These are phyloP conservation scores for Panagrolaimus sp. DNA, from an alignment of 1,140 invertebrate species.

Conservation along the genomic window DNA sequence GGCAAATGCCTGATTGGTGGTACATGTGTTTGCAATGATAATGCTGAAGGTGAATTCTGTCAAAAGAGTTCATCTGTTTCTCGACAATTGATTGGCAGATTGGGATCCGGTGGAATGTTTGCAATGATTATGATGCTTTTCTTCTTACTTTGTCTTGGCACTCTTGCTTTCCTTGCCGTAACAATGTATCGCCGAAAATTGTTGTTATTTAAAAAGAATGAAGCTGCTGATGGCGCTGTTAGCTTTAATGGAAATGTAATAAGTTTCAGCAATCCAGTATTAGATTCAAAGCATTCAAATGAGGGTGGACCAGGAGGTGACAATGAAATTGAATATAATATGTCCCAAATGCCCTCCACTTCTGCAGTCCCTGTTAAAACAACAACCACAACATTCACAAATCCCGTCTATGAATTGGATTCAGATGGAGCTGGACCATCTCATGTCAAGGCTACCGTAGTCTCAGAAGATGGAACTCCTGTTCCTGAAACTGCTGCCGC, in stretches of 20 bases:
- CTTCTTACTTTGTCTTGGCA: slow-evolving; percentile 44
- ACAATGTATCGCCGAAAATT: slow-evolving; percentile 43
- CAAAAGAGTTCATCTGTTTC: slow-evolving; percentile 45
- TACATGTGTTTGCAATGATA: slow-evolving; percentile 46
- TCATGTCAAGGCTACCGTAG: background rate
- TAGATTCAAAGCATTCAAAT: slow-evolving; percentile 40
- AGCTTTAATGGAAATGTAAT: slow-evolving; percentile 59
- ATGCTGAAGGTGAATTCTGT: slow-evolving; percentile 53
- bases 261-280: slow-evolving; percentile 57
- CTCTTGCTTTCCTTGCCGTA: slow-evolving; percentile 46
- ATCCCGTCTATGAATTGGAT: slow-evolving; percentile 58
- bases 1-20: slow-evolving; percentile 51
- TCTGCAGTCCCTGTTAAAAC: background rate
- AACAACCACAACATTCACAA: slow-evolving; percentile 55
- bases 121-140: slow-evolving; percentile 52
- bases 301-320: background rate
- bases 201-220: slow-evolving; percentile 54
- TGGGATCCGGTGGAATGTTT: slow-evolving; percentile 41
- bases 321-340: slow-evolving; percentile 41
- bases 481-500: slow-evolving; percentile 3
- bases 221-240: slow-evolving; percentile 50
- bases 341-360: slow-evolving; percentile 29
- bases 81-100: slow-evolving; percentile 46
- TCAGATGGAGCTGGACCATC: slow-evolving; percentile 16
- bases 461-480: background rate